These are phyloP conservation scores for Sycophila sp. DNA, from an alignment of 1,140 invertebrate genomes.

Conservation along the genomic window DNA sequence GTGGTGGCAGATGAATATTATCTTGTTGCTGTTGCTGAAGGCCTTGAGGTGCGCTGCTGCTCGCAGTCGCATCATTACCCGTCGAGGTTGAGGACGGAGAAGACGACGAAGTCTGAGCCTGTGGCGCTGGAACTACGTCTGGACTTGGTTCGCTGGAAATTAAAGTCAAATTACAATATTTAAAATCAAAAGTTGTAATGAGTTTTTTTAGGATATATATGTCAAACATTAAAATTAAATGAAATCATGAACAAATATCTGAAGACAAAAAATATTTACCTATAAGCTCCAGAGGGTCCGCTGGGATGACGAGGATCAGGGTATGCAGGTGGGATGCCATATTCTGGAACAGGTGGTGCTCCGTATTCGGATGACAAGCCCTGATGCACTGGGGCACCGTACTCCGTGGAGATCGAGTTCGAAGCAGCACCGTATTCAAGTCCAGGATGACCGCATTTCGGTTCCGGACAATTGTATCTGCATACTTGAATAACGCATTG, in stretches of 20 bases:
- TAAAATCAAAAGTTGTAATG: too few relatives aligned
- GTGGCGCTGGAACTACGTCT: conserved; percentile 81
- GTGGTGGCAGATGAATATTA: conserved; percentile 79
- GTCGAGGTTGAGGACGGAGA: conserved; percentile 75
- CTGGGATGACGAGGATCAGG: conserved; percentile 85
- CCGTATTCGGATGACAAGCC: conserved; percentile 75
- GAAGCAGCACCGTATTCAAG: conserved; percentile 78
- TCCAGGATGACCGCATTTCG: conserved; percentile 80
- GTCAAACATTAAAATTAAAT: too few relatives aligned
- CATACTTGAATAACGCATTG: conserved; percentile 96
- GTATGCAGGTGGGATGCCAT: conserved; percentile 80
- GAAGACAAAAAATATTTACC: conserved; percentile 54
- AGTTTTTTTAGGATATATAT: too few relatives aligned
- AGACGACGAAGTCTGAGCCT: conserved; percentile 75
- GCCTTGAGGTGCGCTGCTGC: conserved; percentile 66
- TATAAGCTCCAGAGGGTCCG: conserved; percentile 81
- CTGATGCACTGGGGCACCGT: conserved; percentile 72
- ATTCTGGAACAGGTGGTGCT: conserved; percentile 73
- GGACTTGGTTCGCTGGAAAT: conserved; percentile 76
- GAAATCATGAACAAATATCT: too few relatives aligned
- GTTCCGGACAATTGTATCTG: conserved; percentile 91
- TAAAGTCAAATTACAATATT: too few relatives aligned
- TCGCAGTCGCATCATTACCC: conserved; percentile 69
- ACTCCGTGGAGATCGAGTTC: conserved; percentile 72
- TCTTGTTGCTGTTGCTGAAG: conserved; percentile 74